These are phyloP conservation scores for Drosophila aldrichi DNA, from an alignment of 2,888 invertebrate genomes.

Conservation along the genomic window DNA sequence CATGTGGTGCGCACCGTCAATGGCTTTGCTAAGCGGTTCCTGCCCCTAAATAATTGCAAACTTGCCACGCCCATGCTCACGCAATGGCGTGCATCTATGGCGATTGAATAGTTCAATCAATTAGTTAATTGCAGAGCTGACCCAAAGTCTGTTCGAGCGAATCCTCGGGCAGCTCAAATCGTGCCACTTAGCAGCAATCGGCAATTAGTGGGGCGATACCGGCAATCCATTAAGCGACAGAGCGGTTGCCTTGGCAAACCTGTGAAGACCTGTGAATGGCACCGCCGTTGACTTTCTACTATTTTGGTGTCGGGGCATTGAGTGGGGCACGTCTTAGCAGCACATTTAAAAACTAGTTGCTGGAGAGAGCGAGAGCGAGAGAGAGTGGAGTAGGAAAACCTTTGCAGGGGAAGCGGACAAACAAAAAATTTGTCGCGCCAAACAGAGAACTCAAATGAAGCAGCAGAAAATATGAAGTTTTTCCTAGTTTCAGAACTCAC, in stretches of 20 bases:
- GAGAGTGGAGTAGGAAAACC: conserved; percentile 8
- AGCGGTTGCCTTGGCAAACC: conserved; percentile 21
- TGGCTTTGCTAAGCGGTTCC: conserved; percentile 42
- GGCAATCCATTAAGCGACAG: conserved; percentile 36
- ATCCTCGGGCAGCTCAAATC: conserved; percentile 63
- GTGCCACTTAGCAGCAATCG: conserved; percentile 72
- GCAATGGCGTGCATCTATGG: conserved; percentile 54
- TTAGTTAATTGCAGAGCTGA: conserved; percentile 72
- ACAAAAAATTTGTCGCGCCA: conserved; percentile 62
- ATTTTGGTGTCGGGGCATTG: conserved; percentile 27
- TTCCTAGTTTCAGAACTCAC: conserved; percentile 41
- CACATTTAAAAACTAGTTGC: conserved; percentile 52
- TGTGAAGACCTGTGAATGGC: conserved; percentile 62
- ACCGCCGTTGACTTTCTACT: conserved; percentile 26
- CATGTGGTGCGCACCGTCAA: conserved; percentile 19
- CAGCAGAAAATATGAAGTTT: conserved; percentile 72
- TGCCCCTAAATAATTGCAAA: conserved; percentile 43
- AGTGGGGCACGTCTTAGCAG: conserved; percentile 27
- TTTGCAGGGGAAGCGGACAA: conserved; percentile 35
- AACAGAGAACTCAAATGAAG: conserved; percentile 63
- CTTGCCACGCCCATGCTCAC: conserved; percentile 58
- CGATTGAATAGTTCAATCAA: conserved; percentile 80
- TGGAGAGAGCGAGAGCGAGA: neutral
- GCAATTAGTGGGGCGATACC: conserved; percentile 61
- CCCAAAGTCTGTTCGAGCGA: conserved; percentile 42